Conservation (phyloP, 1,140 invertebrate species). For the Tetragnatha versicolor region DNA sequence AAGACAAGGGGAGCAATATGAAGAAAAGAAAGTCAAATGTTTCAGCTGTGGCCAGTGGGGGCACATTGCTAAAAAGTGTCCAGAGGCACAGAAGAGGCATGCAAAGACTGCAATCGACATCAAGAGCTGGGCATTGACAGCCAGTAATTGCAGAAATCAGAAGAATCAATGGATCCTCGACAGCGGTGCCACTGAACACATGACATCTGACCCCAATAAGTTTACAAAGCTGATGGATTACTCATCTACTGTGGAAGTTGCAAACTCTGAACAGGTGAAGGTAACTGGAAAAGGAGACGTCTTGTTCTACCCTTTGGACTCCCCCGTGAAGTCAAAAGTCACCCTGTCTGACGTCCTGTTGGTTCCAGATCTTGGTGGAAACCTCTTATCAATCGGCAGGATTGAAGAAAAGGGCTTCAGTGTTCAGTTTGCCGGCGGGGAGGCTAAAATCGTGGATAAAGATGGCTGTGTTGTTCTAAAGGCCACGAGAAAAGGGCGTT, state of each 20-base stretch:
- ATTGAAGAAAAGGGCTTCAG: background rate
- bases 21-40: background rate
- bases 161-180: background rate
- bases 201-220: background rate
- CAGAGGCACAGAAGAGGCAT: background rate
- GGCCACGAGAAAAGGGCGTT: background rate
- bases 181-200: background rate
- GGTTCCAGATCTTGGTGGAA: constrained; percentile 3
- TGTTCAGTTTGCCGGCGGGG: background rate
- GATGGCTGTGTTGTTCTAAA: background rate
- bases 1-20: background rate
- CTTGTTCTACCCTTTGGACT: background rate
- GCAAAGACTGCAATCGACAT: background rate
- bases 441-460: constrained; percentile 1
- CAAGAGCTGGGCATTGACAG: background rate
- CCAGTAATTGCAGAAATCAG: background rate
- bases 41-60: constrained; percentile 21
- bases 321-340: background rate
- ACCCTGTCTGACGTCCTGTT: background rate
- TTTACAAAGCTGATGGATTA: background rate
- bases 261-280: background rate
- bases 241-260: background rate
- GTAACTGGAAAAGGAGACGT: background rate
- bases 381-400: constrained; percentile 10
- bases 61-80: constrained; percentile 8